Evolutionary conservation across 2,888 invertebrate species (phyloP), one percentile per base, ranked within the genome.

Genomic region (Sinhomidia bicolor): DNA sequence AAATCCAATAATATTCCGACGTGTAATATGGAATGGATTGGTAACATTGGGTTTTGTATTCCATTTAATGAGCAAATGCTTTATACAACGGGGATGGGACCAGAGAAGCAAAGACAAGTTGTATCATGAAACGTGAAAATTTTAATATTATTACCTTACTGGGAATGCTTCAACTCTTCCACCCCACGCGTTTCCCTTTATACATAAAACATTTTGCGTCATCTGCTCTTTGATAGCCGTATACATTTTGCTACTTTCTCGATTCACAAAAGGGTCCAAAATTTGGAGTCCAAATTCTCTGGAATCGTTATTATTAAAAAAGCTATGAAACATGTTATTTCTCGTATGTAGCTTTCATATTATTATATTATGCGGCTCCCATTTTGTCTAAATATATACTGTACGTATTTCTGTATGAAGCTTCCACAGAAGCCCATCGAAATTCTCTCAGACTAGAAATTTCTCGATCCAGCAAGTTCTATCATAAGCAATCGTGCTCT

Each of bases 171-270:
- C 32, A 23, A 79, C 29, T 41, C 32, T 82, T 81, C 65, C 62
- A 68, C 51, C 60, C 47, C 44, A 62, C 44, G n/a, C 62, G 44
- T 17, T 54, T n/a, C 14, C 36, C 80, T 44, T 23, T 65, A 32
- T n/a, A n/a, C 32, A 68, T 60, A 60, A 60, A 32, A 1, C 47
- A 6, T 29, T 82, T 84, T 85, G 85, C 85, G 85, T 85, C 85
- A 85, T 85, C 85, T 85, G 85, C 17, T 62, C 5, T 60, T 29
- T 62, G 47, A 29, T 62, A 81, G 17, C 9, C 23, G 6, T 23
- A 26, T 26, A 5, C 47, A 23, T 32, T 10, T 14, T 29, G 20
- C 51, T 51, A 51, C 32, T 54, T n/a, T n/a, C 36, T 36, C 4
- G n/a, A n/a, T 47, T 51, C 51, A 12, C 17, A 41, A 57, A 57